These are phyloP conservation scores for Tanytarsus gracilentus DNA, from an alignment of 2,888 invertebrate genomes.

Conservation along the genomic window DNA sequence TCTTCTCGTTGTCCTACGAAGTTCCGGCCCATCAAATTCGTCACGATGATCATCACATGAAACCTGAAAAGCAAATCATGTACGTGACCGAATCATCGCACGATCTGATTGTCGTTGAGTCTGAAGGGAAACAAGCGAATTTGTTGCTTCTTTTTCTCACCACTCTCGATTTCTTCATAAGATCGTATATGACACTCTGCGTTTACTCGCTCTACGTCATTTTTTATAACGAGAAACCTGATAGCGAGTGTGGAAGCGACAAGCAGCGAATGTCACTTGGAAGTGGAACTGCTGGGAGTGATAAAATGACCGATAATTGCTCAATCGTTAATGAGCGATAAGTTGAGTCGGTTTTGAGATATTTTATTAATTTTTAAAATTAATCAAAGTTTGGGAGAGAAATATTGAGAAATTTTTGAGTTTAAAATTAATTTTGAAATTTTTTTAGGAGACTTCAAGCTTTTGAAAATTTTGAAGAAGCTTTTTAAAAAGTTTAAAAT, in stretches of 20 bases:
- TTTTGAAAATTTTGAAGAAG: too few relatives aligned
- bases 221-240: not conserved
- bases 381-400: too few relatives aligned
- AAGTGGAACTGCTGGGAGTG: not conserved
- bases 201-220: not conserved
- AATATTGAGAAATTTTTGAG: too few relatives aligned
- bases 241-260: not conserved
- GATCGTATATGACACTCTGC: constrained; percentile 1
- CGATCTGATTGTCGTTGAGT: not conserved
- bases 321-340: constrained; percentile 1
- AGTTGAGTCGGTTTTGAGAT: too few relatives aligned
- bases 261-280: not conserved
- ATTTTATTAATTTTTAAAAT: too few relatives aligned
- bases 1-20: not conserved
- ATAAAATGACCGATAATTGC: constrained; percentile 5
- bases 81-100: not conserved
- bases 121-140: not conserved
- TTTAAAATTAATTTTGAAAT: too few relatives aligned
- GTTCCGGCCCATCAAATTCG: not conserved
- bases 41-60: not conserved
- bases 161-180: not conserved
- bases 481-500: too few relatives aligned
- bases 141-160: not conserved
- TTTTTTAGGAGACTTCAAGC: too few relatives aligned
- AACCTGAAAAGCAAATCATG: not conserved